A percentile compares a stretch with the other conserved stretches of the same genome.
phyloP scores from a whole-genome alignment of 2,888 invertebrate species.

The Chrysotoxum bicinctum region DNA sequence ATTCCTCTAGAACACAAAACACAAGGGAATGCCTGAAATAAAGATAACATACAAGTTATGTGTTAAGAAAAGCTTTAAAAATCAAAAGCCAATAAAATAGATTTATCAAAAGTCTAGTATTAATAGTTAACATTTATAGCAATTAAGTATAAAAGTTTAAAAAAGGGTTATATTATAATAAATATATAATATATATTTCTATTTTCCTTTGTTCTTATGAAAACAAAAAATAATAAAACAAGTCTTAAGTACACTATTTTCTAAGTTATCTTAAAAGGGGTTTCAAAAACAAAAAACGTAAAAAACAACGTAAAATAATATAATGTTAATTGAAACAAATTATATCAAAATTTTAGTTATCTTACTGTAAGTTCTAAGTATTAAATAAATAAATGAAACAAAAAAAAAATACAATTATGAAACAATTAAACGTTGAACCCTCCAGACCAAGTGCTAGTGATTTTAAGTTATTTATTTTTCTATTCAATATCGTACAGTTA shows the following conservation, averaged over 20 bases:
- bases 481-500: constrained; percentile 32
- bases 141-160: constrained; percentile 56
- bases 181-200: constrained; percentile 45
- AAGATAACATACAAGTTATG: constrained; percentile 28
- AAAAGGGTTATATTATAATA: constrained; percentile 10
- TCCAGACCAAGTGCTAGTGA: constrained; percentile 70
- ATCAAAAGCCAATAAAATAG: constrained; percentile 69
- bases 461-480: constrained; percentile 39
- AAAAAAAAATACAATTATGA: neutral
- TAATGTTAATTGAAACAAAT: constrained; percentile 28
- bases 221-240: neutral
- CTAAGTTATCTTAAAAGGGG: constrained; percentile 63
- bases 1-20: constrained; percentile 10
- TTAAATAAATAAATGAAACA: constrained; percentile 33
- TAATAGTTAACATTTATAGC: constrained; percentile 72
- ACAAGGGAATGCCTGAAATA: constrained; percentile 22
- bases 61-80: constrained; percentile 63
- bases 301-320: constrained; percentile 48
- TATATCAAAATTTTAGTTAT: constrained; percentile 51
- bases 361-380: constrained; percentile 30
- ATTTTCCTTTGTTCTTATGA: constrained; percentile 43
- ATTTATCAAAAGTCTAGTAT: constrained; percentile 67
- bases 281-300: constrained; percentile 55
- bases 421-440: constrained; percentile 52
- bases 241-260: constrained; percentile 14